phyloP scores from a whole-genome alignment of 2,888 invertebrate genomes.

The Allacma fusca region DNA sequence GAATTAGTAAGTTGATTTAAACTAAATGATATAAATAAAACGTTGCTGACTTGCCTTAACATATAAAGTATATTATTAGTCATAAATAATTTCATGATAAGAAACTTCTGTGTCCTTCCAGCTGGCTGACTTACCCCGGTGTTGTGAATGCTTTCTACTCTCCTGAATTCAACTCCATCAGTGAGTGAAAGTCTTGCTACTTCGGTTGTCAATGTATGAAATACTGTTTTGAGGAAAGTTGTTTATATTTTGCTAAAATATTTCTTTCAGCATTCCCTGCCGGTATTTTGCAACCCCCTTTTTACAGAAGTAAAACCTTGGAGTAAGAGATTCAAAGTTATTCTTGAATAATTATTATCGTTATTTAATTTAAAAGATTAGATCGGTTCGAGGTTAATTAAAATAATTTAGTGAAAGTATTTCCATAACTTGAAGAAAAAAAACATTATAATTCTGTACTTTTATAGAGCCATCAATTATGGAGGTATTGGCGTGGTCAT shows the following conservation, averaged over 20 bases:
- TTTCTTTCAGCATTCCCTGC: conserved; percentile 76
- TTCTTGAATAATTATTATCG: too few species aligned
- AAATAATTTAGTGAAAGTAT: too few species aligned
- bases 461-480: conserved; percentile 29
- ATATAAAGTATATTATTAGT: too few species aligned
- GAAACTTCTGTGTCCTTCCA: too few species aligned
- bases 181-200: conserved; percentile 66
- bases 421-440: too few species aligned
- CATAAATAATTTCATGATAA: conserved; percentile 20
- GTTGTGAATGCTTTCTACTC: conserved; percentile 79
- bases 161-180: conserved; percentile 76
- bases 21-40: neutral
- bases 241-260: conserved; percentile 4
- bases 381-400: too few species aligned
- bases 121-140: conserved; percentile 66
- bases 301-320: conserved; percentile 75
- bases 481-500: conserved; percentile 67
- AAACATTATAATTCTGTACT: neutral
- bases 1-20: conserved; percentile 51
- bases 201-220: neutral
- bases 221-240: neutral
- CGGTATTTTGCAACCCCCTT: conserved; percentile 83
- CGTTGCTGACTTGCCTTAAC: too few species aligned
- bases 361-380: too few species aligned
- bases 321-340: conserved; percentile 34